Base-by-base conservation (phyloP, 2,797 vertebrate species). In the Xerus rutilus region DNA sequence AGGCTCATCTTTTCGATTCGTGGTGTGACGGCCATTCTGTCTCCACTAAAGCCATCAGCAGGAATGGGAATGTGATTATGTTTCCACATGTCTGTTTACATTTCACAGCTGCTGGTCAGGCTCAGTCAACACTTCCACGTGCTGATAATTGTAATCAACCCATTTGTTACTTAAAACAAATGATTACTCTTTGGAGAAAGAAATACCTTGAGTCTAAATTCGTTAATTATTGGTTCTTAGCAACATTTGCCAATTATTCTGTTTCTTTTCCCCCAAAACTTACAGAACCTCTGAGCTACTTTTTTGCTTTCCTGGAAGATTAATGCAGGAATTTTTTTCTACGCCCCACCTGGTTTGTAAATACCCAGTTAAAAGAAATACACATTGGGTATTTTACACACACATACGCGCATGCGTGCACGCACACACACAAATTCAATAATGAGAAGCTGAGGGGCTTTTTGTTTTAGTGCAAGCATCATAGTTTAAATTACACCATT, bases 201-300 rank as follows among this genome's bases (percentile, higher is more conserved):
- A 97, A 93, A 94, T 67, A 97, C 89, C 93, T 96, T 65, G 65
- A 88, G 77, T 77, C 54, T 43, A 95, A 95, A 95, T 94, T 94
- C 86, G 43, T 65, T 96, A 94, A 96, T 96, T 94, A 81, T 59
- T 94, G 35, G 62, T 91, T 96, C 59, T 70, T 94, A 79, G 11
- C 67, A 97, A 86, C 14, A 32, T 93, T 86, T 89, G 32, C 43
- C 59, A 67, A 73, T 96, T 81, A 72, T 64, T 96, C 62, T 89
- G 39, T 54, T 93, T 96, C 91, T 74, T 74, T 78, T 12, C 67
- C 32, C 77, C 73, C 17, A 54, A 93, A 78, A 91, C 21, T 15
- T 77, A 54, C 13, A 82, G 79, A 94, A 86, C 43, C 30, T 91
- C 59, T 84, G 73, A 93, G 86, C 32, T 81, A 82, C 6, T 45